Base-by-base conservation (phyloP, 1,140 invertebrate genomes). In the Acromyrmex heyeri region DNA sequence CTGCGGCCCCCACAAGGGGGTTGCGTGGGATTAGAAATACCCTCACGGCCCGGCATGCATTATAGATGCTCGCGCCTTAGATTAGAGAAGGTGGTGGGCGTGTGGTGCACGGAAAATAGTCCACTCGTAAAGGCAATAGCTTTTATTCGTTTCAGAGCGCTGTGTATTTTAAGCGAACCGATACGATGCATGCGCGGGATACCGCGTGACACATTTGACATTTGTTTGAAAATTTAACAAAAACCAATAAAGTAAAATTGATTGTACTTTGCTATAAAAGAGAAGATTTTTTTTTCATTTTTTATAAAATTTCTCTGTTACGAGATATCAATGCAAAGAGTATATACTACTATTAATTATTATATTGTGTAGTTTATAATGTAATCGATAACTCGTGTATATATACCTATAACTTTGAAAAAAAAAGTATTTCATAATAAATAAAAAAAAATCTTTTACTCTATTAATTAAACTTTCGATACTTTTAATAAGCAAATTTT, bases 1-100 rank as follows among this genome's bases (percentile, higher is more conserved):
- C 59, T 73, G 44, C 70, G 10, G 62, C 48, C 65, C 16, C 76
- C 48, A 27, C 72, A 21, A 62, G 61, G 27, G 30, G 50, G 34
- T 79, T 61, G 77, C 62, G 72, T 53, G 83, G 76, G 86, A 86
- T 90, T 88, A 81, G 86, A 91, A 90, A 88, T 90, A 86, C 86
- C 88, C 90, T 86, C 50, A 86, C 73, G 72, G 59, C 50, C 50
- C 86, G 44, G 81, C 81, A 90, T 90, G 88, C 86, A 90, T 91
- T 91, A 91, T 90, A 90, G 86, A 90, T 90, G 65, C 86, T 87
- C 72, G 59, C 65, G 57, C 57, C 59, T 67, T 50, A 82, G 89
- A 91, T 91, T 90, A 90, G 86, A 90, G 50, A 64, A 59, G 57
- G 69, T 34, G 53, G 72, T 73, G 78, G 88, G 78, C 85, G 83